A percentile compares a stretch with the other conserved stretches of the same genome.
These are phyloP conservation scores for Mormyrus iriodes DNA, from an alignment of 2,113 vertebrate species.

Conservation along the genomic window DNA sequence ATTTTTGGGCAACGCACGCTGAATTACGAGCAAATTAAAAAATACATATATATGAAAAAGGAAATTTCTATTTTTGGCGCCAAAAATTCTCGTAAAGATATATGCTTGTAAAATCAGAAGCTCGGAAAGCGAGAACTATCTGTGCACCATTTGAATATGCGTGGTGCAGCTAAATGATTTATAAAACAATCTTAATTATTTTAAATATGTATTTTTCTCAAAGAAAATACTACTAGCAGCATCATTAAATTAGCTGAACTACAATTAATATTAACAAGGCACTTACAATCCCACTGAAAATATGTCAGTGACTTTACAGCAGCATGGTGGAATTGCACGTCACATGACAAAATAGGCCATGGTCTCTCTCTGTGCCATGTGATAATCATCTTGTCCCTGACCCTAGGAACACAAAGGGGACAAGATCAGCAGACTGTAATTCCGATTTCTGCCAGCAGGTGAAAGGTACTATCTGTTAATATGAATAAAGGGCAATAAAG, in stretches of 20 bases:
- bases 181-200: neutral
- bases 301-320: neutral
- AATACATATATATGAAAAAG: too few species aligned
- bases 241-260: neutral
- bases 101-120: too few species aligned
- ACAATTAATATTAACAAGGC: neutral
- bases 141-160: neutral
- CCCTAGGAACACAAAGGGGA: neutral
- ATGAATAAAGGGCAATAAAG: neutral
- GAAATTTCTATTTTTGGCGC: too few species aligned
- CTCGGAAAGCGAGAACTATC: too few species aligned
- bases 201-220: neutral
- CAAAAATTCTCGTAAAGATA: too few species aligned
- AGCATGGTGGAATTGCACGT: neutral
- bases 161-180: neutral
- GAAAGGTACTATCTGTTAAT: neutral
- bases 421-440: neutral
- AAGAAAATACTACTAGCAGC: neutral
- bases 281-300: neutral
- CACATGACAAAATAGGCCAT: constrained; percentile 30
- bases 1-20: too few species aligned
- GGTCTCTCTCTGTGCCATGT: neutral
- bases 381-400: constrained; percentile 16
- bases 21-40: too few species aligned
- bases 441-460: neutral